Conservation (phyloP, 2,888 invertebrate genomes). For the Ditula angustiorana region DNA sequence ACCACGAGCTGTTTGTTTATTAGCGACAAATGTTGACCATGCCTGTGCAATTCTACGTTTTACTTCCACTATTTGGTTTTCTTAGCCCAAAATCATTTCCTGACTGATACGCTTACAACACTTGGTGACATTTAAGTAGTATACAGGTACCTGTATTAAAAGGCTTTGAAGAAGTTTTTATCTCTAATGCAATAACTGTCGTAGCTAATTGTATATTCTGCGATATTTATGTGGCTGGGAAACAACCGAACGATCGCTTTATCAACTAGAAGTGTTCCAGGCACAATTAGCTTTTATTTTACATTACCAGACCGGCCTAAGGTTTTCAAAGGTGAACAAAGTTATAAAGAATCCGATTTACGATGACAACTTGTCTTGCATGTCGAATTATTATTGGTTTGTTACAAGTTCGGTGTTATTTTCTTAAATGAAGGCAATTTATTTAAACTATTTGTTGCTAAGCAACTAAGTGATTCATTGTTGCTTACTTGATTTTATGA, state of each 20-base stretch:
- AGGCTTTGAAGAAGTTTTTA: too few relatives aligned
- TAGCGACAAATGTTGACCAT: too few relatives aligned
- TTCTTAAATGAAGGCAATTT: background rate
- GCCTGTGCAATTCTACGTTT: too few relatives aligned
- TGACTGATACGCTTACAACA: too few relatives aligned
- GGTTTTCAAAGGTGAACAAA: constrained; percentile 29
- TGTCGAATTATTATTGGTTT: constrained; percentile 14
- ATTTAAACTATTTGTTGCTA: background rate
- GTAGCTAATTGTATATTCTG: background rate
- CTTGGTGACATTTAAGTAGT: too few relatives aligned
- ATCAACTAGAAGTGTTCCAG: constrained; percentile 36
- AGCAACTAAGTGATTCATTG: background rate
- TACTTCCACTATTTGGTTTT: too few relatives aligned
- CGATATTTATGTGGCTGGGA: constrained; percentile 15
- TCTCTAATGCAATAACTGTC: too few relatives aligned
- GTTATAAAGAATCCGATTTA: constrained; percentile 33
- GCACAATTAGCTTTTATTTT: constrained; percentile 35
- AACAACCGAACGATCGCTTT: constrained; percentile 28
- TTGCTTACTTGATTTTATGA: background rate
- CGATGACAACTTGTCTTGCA: constrained; percentile 23
- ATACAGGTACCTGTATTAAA: background rate
- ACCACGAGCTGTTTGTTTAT: too few relatives aligned
- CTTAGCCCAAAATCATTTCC: too few relatives aligned
- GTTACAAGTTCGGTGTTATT: constrained; percentile 1
- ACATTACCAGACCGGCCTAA: constrained; percentile 27